A percentile compares a stretch with the other conserved stretches of the same genome.
Conservation (phyloP, 92 coral and sea anemone genomes). For the Bergia sp. region DNA sequence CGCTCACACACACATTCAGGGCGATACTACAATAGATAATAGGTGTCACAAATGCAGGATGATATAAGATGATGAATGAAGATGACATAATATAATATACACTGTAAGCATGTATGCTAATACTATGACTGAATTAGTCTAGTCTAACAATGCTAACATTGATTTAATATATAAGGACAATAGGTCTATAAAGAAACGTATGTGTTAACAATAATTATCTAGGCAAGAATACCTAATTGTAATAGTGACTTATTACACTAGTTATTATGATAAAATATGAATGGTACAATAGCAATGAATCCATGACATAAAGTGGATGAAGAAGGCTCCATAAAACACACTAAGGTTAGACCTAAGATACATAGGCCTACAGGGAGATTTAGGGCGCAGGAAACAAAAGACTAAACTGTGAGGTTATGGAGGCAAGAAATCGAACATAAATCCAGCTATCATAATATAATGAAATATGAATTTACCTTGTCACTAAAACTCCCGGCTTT, state of each 20-base stretch:
- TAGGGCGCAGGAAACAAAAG: conserved; percentile 1
- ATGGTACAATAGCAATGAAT: conserved; percentile 16
- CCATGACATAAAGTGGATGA: conserved; percentile 9
- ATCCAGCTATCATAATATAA: neutral
- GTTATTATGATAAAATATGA: conserved; percentile 11
- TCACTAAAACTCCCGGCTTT: neutral
- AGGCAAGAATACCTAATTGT: conserved; percentile 4
- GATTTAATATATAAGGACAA: neutral
- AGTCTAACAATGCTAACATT: conserved; percentile 5
- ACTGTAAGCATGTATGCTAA: conserved; percentile 6
- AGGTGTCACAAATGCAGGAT: conserved; percentile 15
- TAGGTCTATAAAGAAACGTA: conserved; percentile 4
- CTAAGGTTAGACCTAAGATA: conserved; percentile 10
- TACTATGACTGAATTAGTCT: conserved; percentile 15
- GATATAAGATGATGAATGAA: conserved; percentile 3
- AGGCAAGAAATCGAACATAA: neutral
- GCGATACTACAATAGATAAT: conserved; percentile 1
- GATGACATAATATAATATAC: conserved; percentile 8
- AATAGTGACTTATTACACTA: conserved; percentile 10
- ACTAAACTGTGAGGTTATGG: neutral
- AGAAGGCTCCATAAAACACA: neutral
- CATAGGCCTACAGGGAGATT: conserved; percentile 6
- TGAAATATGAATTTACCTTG: neutral
- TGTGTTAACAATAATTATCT: neutral
- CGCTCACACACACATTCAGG: conserved; percentile 27